Percentiles rank a stretch among this genome's conserved stretches.
These are phyloP conservation scores for Thecophora atra DNA, from an alignment of 2,888 invertebrate species.

Conservation along the genomic window DNA sequence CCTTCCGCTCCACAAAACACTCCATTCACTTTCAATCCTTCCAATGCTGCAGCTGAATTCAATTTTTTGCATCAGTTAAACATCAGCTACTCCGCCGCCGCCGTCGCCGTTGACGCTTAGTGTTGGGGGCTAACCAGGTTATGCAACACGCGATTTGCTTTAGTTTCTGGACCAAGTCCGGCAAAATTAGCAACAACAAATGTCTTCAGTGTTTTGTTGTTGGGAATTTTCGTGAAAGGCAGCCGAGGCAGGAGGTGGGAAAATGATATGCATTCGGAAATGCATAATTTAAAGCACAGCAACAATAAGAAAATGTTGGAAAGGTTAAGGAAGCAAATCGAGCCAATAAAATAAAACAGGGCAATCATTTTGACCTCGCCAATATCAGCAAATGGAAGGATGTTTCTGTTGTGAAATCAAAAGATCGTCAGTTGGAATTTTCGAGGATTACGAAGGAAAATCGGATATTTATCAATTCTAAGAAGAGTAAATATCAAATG, in stretches of 20 bases:
- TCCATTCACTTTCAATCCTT: constrained; percentile 17
- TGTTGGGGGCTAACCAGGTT: constrained; percentile 21
- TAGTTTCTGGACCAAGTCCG: constrained; percentile 32
- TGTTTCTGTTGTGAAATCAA: no score
- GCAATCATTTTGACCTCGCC: constrained; percentile 23
- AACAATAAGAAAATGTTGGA: constrained; percentile 16
- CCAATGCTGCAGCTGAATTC: constrained; percentile 6
- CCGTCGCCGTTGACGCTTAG: neutral
- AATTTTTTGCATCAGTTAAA: neutral
- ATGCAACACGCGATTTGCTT: constrained; percentile 21
- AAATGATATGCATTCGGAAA: constrained; percentile 21
- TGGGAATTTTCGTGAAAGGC: constrained; percentile 23
- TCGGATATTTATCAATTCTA: no score
- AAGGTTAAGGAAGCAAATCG: constrained; percentile 19
- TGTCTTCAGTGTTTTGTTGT: constrained; percentile 20
- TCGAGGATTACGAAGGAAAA: no score
- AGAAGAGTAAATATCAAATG: no score
- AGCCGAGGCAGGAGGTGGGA: neutral
- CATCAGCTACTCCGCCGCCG: neutral
- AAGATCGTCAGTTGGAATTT: no score
- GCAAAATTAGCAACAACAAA: constrained; percentile 7
- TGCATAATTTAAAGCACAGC: neutral
- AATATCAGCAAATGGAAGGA: neutral
- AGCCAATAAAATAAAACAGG: constrained; percentile 9
- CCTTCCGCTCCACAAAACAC: neutral